phyloP scores from a whole-genome alignment of 2,113 vertebrate genomes.

The Calidris pugnax region DNA sequence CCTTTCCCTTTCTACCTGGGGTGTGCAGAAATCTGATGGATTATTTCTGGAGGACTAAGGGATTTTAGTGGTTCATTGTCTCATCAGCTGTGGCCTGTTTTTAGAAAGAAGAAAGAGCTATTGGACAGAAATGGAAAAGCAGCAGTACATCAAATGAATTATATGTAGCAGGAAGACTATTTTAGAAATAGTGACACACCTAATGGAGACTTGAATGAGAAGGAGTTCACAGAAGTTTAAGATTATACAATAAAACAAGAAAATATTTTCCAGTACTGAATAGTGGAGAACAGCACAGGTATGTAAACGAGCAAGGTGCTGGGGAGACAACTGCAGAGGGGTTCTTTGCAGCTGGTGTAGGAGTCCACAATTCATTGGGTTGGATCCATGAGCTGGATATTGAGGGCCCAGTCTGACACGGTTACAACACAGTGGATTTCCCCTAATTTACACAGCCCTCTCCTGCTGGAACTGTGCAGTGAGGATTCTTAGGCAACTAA shows the following conservation, averaged over 20 bases:
- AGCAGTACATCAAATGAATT: background rate
- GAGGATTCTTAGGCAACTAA: background rate
- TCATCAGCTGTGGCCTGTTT: constrained; percentile 5
- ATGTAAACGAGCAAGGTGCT: background rate
- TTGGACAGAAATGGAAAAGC: constrained; percentile 33
- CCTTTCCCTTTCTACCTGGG: background rate
- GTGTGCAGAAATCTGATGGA: background rate
- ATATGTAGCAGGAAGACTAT: background rate
- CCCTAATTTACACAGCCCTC: background rate
- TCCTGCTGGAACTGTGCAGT: background rate
- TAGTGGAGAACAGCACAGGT: background rate
- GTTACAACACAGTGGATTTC: background rate
- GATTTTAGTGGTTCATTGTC: constrained; percentile 7
- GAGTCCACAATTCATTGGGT: background rate
- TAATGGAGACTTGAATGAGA: background rate
- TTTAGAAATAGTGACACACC: constrained; percentile 6
- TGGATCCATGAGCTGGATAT: background rate
- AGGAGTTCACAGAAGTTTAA: background rate
- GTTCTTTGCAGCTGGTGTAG: background rate
- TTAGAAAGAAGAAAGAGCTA: background rate
- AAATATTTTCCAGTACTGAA: background rate
- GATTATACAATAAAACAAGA: background rate
- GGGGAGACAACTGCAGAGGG: background rate
- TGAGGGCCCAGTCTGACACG: background rate
- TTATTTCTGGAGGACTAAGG: background rate